Percentiles rank a stretch among this genome's conserved stretches.
Evolutionary conservation across 2,113 vertebrate genomes (phyloP).

Genomic region (Brachypodius melanocephalos): DNA sequence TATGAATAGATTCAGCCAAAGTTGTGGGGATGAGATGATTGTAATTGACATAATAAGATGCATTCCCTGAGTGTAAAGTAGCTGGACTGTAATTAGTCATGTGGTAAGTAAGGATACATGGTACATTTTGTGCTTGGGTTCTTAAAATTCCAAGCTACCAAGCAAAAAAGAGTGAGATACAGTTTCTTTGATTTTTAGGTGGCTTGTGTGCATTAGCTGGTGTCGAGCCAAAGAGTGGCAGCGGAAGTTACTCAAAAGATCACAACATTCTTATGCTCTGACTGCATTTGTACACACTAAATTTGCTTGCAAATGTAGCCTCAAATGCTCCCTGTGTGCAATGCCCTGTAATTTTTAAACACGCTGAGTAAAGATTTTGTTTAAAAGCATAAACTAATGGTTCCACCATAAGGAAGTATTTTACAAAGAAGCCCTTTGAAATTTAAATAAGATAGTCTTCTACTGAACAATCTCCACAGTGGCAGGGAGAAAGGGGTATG

Average conservation of each 20-base stretch:
- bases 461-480: not conserved
- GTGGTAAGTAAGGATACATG: not conserved
- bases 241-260: not conserved
- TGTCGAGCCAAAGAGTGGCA: not conserved
- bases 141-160: not conserved
- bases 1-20: not conserved
- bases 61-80: not conserved
- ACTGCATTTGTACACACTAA: not conserved
- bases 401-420: constrained; percentile 43
- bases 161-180: not conserved
- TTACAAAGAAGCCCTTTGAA: constrained; percentile 37
- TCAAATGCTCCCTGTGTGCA: constrained; percentile 19
- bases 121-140: not conserved
- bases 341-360: constrained; percentile 54
- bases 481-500: not conserved
- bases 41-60: not conserved
- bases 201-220: not conserved
- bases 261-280: not conserved
- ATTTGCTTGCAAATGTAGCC: constrained; percentile 14
- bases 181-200: not conserved
- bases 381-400: constrained; percentile 7
- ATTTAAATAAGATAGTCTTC: constrained; percentile 22
- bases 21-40: not conserved
- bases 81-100: not conserved
- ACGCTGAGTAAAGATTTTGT: constrained; percentile 42